Percentiles rank a stretch among this genome's conserved stretches.
Conservation (phyloP, 2,113 vertebrate species). For the Hyla sarda region DNA sequence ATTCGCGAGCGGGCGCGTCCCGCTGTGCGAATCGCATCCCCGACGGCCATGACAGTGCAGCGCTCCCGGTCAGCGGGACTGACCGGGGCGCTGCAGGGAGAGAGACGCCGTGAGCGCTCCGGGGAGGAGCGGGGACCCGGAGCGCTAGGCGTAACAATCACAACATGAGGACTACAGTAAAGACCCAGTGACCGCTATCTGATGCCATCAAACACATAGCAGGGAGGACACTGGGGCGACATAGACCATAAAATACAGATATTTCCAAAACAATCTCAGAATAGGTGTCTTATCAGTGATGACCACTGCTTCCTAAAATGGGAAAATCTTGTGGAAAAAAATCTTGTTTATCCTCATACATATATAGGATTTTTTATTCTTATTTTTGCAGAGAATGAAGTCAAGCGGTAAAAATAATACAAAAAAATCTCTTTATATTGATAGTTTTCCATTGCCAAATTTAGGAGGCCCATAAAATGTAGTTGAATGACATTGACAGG, state of each 20-base stretch:
- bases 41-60: too few relatives aligned
- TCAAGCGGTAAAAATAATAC: not conserved
- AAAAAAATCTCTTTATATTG: not conserved
- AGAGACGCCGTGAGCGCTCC: too few relatives aligned
- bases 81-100: too few relatives aligned
- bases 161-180: too few relatives aligned
- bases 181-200: not conserved
- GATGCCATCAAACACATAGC: not conserved
- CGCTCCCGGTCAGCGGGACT: too few relatives aligned
- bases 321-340: slow-evolving; percentile 33
- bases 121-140: too few relatives aligned
- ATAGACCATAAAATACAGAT: slow-evolving; percentile 36
- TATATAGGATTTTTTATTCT: not conserved
- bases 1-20: too few relatives aligned
- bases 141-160: too few relatives aligned
- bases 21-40: too few relatives aligned
- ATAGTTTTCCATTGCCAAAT: not conserved
- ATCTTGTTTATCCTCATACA: slow-evolving; percentile 2
- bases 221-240: slow-evolving; percentile 54
- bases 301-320: slow-evolving; percentile 41
- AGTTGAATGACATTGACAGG: not conserved
- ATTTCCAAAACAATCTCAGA: slow-evolving; percentile 55
- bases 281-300: slow-evolving; percentile 48
- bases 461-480: not conserved
- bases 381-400: not conserved